These are phyloP conservation scores for Macropodus opercularis DNA, from an alignment of 2,797 vertebrate species.

Conservation along the genomic window DNA sequence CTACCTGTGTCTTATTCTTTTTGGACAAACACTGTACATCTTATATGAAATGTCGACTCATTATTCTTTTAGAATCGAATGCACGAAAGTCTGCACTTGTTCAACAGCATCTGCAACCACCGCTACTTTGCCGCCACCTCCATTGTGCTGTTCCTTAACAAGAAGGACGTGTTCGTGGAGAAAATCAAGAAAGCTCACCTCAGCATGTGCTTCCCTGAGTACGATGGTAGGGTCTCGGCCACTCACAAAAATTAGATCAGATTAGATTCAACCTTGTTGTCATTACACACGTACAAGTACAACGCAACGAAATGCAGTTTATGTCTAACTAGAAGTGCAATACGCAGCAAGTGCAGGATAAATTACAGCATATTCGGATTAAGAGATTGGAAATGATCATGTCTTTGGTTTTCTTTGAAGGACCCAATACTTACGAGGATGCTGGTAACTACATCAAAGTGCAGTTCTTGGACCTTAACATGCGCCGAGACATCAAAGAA, in stretches of 20 bases:
- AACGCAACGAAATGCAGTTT: no score
- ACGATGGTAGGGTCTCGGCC: constrained; percentile 86
- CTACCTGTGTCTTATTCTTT: not conserved
- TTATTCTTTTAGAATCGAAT: constrained; percentile 90
- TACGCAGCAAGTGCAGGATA: no score
- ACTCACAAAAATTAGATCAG: no score
- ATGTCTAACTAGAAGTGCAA: no score
- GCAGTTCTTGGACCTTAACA: constrained; percentile 96
- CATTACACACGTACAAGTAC: no score
- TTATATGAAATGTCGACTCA: no score
- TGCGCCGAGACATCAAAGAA: constrained; percentile 93
- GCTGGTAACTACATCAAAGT: constrained; percentile 96
- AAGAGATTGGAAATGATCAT: no score
- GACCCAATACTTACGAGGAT: constrained; percentile 95
- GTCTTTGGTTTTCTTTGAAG: constrained; percentile 64
- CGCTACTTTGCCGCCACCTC: constrained; percentile 96
- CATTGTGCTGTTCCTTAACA: constrained; percentile 99
- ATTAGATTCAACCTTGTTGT: no score
- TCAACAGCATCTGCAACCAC: constrained; percentile 99
- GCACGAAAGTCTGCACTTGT: constrained; percentile 99
- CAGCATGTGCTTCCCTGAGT: constrained; percentile 98
- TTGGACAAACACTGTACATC: no score
- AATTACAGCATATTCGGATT: not conserved
- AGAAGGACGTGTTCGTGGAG: constrained; percentile 96
- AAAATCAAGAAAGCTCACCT: constrained; percentile 99